Evolutionary conservation across 1,140 invertebrate species (phyloP).

Genomic region (Zaprionus vittiger): DNA sequence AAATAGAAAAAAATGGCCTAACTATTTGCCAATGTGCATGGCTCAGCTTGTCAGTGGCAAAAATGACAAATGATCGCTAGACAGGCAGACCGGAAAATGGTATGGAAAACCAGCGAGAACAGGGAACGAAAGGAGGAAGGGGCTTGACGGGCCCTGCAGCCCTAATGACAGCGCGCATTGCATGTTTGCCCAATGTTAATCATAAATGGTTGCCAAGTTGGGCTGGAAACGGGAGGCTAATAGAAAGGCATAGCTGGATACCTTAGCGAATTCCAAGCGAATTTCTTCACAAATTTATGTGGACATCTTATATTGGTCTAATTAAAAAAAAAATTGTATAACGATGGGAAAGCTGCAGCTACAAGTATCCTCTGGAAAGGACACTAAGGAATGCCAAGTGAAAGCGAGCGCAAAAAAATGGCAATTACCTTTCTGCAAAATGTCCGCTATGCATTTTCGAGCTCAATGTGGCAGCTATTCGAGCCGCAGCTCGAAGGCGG

Average conservation of each 20-base stretch:
- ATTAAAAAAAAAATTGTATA: slow-evolving; percentile 39
- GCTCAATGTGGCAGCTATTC: slow-evolving; percentile 74
- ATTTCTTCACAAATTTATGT: slow-evolving; percentile 55
- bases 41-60: slow-evolving; percentile 65
- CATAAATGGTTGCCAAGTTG: slow-evolving; percentile 61
- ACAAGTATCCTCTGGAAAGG: background rate
- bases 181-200: slow-evolving; percentile 78
- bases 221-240: slow-evolving; percentile 22
- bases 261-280: slow-evolving; percentile 14
- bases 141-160: slow-evolving; percentile 22
- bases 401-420: slow-evolving; percentile 38
- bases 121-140: background rate
- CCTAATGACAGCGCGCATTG: slow-evolving; percentile 73
- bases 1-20: slow-evolving; percentile 49
- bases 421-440: slow-evolving; percentile 51
- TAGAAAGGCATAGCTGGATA: background rate
- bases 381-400: slow-evolving; percentile 18
- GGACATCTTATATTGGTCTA: slow-evolving; percentile 51
- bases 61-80: slow-evolving; percentile 76
- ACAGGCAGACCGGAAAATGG: slow-evolving; percentile 73
- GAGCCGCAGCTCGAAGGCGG: slow-evolving; percentile 35
- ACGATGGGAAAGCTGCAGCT: slow-evolving; percentile 5
- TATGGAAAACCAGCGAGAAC: slow-evolving; percentile 39
- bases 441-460: slow-evolving; percentile 44
- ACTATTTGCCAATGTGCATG: slow-evolving; percentile 78